Evolutionary conservation across 2,113 vertebrate species (phyloP).

Genomic region (Megaceryle maxima): DNA sequence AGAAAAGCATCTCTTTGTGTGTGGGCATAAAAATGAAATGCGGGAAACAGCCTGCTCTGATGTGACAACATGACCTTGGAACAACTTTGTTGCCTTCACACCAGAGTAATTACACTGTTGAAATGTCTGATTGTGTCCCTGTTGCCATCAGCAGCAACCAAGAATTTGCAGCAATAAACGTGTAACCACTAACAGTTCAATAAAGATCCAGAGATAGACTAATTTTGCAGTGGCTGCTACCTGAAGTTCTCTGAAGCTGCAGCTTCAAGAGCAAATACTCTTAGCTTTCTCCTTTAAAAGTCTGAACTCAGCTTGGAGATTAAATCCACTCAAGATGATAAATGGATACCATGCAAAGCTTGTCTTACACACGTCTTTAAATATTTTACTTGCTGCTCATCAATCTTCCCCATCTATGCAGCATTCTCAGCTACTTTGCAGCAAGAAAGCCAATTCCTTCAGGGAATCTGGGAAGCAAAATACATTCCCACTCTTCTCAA

Average conservation of each 20-base stretch:
- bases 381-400: slow-evolving; percentile 50
- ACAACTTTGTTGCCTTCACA: slow-evolving; percentile 57
- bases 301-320: slow-evolving; percentile 16
- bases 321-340: slow-evolving; percentile 33
- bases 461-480: slow-evolving; percentile 12
- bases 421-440: neutral
- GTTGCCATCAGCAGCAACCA: slow-evolving; percentile 1
- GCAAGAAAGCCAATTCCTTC: slow-evolving; percentile 14
- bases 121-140: slow-evolving; percentile 28
- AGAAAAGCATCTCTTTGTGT: slow-evolving; percentile 60
- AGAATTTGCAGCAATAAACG: slow-evolving; percentile 19
- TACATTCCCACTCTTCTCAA: neutral
- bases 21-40: slow-evolving; percentile 57
- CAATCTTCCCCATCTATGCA: slow-evolving; percentile 7
- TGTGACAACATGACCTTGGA: slow-evolving; percentile 68
- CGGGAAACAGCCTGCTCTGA: neutral
- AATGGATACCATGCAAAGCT: slow-evolving; percentile 32
- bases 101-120: slow-evolving; percentile 29
- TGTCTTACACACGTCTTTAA: slow-evolving; percentile 50
- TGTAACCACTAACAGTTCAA: neutral
- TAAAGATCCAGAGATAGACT: slow-evolving; percentile 17
- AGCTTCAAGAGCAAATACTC: neutral
- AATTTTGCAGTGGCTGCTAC: neutral
- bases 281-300: neutral
- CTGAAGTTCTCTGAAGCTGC: slow-evolving; percentile 37